phyloP scores from a whole-genome alignment of 1,140 invertebrate genomes.

The Zeugodacus cucurbitae region DNA sequence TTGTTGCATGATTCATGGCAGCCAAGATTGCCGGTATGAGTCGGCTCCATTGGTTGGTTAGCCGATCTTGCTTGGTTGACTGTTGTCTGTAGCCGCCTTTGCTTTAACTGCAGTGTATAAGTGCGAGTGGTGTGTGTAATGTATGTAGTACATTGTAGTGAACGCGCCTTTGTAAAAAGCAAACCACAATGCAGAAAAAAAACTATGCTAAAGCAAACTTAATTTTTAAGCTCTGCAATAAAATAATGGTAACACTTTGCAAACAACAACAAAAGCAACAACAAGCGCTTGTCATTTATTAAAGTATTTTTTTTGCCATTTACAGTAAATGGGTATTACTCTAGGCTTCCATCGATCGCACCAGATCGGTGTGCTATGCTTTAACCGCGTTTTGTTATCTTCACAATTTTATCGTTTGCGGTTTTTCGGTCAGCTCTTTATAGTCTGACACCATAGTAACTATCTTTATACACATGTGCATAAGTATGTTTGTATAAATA shows the following conservation, averaged over 20 bases:
- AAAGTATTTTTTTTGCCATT: background rate
- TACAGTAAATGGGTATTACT: background rate
- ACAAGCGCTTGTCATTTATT: background rate
- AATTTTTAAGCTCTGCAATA: conserved; percentile 11
- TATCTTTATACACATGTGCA: background rate
- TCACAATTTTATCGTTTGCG: background rate
- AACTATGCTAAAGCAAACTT: background rate
- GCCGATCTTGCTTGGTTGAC: background rate
- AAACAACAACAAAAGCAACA: background rate
- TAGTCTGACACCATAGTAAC: background rate
- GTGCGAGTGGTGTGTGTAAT: background rate
- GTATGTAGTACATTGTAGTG: background rate
- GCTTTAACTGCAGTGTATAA: background rate
- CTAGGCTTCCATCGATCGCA: background rate
- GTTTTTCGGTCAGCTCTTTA: background rate
- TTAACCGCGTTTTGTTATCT: background rate
- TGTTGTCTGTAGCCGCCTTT: background rate
- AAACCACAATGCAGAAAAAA: background rate
- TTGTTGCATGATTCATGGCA: background rate
- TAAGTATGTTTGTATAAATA: no score
- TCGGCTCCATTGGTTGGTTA: background rate
- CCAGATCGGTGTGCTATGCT: background rate
- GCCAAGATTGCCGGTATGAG: background rate
- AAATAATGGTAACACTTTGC: background rate
- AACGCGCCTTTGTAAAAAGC: background rate